Evolutionary conservation across 2,888 invertebrate genomes (phyloP), one percentile per base, ranked within the genome.

Genomic region (Oscheius myriophilus): DNA sequence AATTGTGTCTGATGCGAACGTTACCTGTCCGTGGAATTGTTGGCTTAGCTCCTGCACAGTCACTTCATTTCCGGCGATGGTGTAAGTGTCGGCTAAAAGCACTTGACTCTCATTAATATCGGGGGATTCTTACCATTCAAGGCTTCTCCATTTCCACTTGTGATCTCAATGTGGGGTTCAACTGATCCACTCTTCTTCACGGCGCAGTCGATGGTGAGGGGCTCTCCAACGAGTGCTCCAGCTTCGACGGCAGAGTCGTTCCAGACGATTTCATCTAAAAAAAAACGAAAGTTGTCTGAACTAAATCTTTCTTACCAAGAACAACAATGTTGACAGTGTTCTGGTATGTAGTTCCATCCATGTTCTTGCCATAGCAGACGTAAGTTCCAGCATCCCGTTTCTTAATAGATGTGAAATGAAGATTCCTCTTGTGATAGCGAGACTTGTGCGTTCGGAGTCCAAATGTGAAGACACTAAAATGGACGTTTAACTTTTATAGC

Each of bases 121-220:
- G 12, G 9, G n/a, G 23, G 16, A 21, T 16, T 18, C 18, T 43
- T 33, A 76, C 79, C 74, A 66, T 80, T 70, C 3, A 83, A 69
- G 1, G 77, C 75, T 57, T 81, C 82, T 63, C 82, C 82, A 25
- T 72, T 70, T 23, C 74, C 81, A 65, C 73, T 71, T 9, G 81
- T 75, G 57, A 83, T 79, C 52, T 80, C 73, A 25, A 83, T 79
- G 53, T 71, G 62, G 26, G 81, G 82, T 6, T 78, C 76, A 9
- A 69, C 64, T 11, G 67, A 55, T 9, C 55, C 58, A 11, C 12
- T 54, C 23, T 45, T 62, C 18, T 65, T 69, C 1, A 82, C 80
- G 7, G 78, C 78, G 67, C 84, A 84, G 67, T 84, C 81, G 26
- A 84, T 67, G 9, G 80, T 84, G 58, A 84, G 54, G 3, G 83